These are phyloP conservation scores for Danaus plexippus DNA, from an alignment of 1,140 invertebrate genomes.

Conservation along the genomic window DNA sequence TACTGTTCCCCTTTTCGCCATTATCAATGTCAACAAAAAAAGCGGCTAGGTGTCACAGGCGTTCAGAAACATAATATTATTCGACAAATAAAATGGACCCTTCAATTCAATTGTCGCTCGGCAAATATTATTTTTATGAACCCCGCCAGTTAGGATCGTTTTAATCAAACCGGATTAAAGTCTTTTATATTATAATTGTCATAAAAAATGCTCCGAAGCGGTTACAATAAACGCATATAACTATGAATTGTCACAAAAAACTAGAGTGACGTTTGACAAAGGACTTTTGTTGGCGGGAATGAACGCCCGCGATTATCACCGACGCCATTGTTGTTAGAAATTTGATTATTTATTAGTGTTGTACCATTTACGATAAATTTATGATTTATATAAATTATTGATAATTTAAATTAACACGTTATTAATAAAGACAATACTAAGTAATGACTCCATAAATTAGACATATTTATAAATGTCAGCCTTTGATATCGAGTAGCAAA, in stretches of 20 bases:
- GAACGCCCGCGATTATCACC: constrained; percentile 39
- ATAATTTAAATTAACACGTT: too few species aligned
- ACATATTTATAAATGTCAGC: too few species aligned
- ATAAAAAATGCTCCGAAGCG: constrained; percentile 6
- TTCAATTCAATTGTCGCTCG: constrained; percentile 32
- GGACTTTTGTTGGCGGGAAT: constrained; percentile 39
- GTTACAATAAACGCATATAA: too few species aligned
- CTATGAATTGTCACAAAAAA: constrained; percentile 9
- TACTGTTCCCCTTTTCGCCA: too few species aligned
- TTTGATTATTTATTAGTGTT: constrained; percentile 48
- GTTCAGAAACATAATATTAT: constrained; percentile 42
- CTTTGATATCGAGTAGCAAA: too few species aligned
- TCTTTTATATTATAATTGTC: constrained; percentile 9
- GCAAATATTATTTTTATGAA: constrained; percentile 62
- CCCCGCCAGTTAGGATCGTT: constrained; percentile 35
- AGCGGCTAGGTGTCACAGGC: too few species aligned
- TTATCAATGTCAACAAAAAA: too few species aligned
- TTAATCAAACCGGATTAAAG: constrained; percentile 58
- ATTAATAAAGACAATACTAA: too few species aligned
- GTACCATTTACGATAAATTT: constrained; percentile 23
- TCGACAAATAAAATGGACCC: constrained; percentile 33
- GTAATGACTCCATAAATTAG: too few species aligned
- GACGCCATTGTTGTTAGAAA: constrained; percentile 49
- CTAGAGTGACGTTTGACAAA: constrained; percentile 36
- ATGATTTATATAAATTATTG: too few species aligned